Conservation (phyloP, 2,888 invertebrate species). For the Tricholauxania praeusta region DNA sequence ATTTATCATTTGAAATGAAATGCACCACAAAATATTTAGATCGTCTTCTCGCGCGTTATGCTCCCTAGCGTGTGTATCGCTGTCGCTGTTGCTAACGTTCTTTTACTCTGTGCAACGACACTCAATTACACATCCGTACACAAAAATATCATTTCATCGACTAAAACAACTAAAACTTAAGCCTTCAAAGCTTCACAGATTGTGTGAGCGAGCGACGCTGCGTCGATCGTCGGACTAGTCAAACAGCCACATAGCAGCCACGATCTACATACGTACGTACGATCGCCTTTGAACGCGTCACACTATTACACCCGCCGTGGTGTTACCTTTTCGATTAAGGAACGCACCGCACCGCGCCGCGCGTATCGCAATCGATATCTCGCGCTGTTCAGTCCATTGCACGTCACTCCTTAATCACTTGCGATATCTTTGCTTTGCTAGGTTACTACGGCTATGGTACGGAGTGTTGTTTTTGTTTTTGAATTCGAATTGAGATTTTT, state of each 20-base stretch:
- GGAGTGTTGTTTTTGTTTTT: background rate
- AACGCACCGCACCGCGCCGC: too few species aligned
- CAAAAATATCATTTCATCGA: constrained; percentile 14
- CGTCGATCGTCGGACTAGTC: too few species aligned
- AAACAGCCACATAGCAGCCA: background rate
- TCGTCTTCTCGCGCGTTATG: too few species aligned
- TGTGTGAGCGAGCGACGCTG: too few species aligned
- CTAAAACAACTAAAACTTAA: constrained; percentile 1
- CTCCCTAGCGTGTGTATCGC: too few species aligned
- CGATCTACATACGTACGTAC: background rate
- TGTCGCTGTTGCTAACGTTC: background rate
- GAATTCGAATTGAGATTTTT: background rate
- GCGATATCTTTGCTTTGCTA: constrained; percentile 1
- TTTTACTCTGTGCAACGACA: background rate
- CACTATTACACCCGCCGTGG: background rate
- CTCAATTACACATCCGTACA: constrained; percentile 13
- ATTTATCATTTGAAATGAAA: too few species aligned
- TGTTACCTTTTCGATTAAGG: background rate
- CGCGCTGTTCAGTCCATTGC: constrained; percentile 7
- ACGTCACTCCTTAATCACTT: background rate
- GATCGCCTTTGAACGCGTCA: constrained; percentile 1
- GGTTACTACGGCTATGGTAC: background rate
- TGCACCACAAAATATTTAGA: too few species aligned
- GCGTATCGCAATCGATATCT: constrained; percentile 12
- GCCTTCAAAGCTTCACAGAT: background rate